Conservation (phyloP, 2,113 vertebrate genomes). For the Cacatua alba region DNA sequence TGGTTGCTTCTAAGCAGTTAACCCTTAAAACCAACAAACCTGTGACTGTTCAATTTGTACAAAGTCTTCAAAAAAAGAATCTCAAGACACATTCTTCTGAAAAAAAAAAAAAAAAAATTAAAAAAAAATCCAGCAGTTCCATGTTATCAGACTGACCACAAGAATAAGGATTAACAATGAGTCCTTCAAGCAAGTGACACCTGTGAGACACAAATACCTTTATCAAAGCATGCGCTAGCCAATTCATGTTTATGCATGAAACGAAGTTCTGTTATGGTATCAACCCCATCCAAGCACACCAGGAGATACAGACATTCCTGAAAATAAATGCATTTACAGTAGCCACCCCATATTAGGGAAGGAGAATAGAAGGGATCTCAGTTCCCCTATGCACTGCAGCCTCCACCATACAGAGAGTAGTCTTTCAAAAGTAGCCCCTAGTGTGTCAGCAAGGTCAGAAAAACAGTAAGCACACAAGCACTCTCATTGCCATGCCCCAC, state of each 20-base stretch:
- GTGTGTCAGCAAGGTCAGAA: background rate
- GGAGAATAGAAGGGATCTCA: background rate
- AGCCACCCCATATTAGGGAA: background rate
- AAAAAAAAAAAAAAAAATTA: background rate
- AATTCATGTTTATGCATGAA: background rate
- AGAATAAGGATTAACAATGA: background rate
- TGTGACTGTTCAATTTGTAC: background rate
- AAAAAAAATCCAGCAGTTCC: background rate
- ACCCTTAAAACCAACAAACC: background rate
- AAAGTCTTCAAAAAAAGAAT: background rate
- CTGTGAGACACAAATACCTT: background rate
- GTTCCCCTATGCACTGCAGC: rapidly evolving
- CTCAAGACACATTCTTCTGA: background rate
- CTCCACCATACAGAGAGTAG: background rate
- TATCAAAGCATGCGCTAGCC: background rate
- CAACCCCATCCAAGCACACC: background rate
- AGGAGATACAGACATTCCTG: background rate
- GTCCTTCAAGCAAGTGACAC: background rate
- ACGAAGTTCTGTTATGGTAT: background rate
- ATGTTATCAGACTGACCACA: background rate
- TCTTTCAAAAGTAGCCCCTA: background rate
- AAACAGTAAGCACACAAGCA: background rate
- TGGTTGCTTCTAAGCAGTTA: background rate
- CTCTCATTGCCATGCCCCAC: background rate
- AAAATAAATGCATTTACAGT: background rate